Conservation (phyloP, 2,113 vertebrate species). For the Lagopus muta region DNA sequence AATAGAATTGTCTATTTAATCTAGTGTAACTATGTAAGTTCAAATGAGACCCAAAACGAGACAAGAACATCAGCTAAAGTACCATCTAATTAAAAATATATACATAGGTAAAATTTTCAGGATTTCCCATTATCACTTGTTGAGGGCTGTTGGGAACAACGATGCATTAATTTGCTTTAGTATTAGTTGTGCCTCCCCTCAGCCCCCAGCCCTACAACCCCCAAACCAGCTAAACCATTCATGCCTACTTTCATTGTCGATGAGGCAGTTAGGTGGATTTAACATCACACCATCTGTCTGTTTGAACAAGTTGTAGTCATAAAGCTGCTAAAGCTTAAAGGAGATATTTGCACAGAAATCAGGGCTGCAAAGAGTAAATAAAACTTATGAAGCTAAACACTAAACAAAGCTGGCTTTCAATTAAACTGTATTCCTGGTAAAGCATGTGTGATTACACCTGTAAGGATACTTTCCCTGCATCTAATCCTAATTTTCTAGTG, state of each 20-base stretch:
- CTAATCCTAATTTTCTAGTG: background rate
- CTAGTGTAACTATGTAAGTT: background rate
- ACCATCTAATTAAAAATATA: background rate
- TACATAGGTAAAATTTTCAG: background rate
- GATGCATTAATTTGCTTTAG: background rate
- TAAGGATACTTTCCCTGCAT: background rate
- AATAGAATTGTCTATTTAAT: background rate
- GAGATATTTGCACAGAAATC: background rate
- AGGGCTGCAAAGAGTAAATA: background rate
- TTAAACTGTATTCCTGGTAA: background rate
- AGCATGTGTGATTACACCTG: background rate
- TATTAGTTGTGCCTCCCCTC: background rate
- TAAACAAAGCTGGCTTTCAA: background rate
- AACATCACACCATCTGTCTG: slow-evolving; percentile 30
- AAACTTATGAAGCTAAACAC: background rate
- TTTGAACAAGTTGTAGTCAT: background rate
- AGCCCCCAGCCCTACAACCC: accelerated
- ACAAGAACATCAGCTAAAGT: background rate
- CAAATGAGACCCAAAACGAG: background rate
- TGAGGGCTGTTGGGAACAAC: background rate
- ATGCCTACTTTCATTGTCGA: background rate
- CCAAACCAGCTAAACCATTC: background rate
- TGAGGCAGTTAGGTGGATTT: slow-evolving; percentile 35
- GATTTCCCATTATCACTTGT: background rate
- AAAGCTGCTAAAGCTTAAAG: background rate